Evolutionary conservation across 2,888 invertebrate species (phyloP).

Genomic region (Nowickia ferox): DNA sequence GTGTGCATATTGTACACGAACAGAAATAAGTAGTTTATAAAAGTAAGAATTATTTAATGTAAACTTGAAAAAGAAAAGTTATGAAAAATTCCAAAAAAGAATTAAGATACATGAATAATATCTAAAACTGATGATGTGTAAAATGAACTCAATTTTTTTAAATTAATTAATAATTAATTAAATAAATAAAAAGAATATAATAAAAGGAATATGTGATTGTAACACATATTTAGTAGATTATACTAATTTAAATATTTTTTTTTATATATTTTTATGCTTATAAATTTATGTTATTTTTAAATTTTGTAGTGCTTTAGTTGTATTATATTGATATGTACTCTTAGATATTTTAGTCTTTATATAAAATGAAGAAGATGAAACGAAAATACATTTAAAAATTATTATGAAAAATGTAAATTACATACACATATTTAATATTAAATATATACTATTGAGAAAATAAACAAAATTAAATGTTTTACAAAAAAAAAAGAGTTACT

Average conservation of each 20-base stretch:
- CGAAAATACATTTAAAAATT: slow-evolving; percentile 31
- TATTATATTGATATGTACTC: slow-evolving; percentile 51
- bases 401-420: slow-evolving; percentile 57
- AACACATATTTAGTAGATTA: slow-evolving; percentile 58
- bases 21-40: slow-evolving; percentile 25
- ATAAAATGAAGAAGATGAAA: neutral
- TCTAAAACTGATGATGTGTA: slow-evolving; percentile 44
- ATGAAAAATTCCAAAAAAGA: slow-evolving; percentile 6
- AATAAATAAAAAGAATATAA: slow-evolving; percentile 6
- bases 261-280: neutral
- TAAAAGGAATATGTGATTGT: slow-evolving; percentile 51
- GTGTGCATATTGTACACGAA: slow-evolving; percentile 69
- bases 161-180: neutral
- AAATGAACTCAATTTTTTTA: slow-evolving; percentile 25
- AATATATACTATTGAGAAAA: slow-evolving; percentile 49
- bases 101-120: neutral
- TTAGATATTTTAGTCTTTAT: slow-evolving; percentile 49
- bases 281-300: slow-evolving; percentile 21
- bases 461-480: slow-evolving; percentile 66
- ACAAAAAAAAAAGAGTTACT: slow-evolving; percentile 30
- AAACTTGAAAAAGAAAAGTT: slow-evolving; percentile 7
- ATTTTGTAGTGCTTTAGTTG: slow-evolving; percentile 61
- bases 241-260: slow-evolving; percentile 38
- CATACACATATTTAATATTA: slow-evolving; percentile 50
- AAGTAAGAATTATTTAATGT: neutral